Evolutionary conservation across 2,888 invertebrate species (phyloP), one percentile per base, ranked within the genome.

Genomic region (Crocallis elinguaria): DNA sequence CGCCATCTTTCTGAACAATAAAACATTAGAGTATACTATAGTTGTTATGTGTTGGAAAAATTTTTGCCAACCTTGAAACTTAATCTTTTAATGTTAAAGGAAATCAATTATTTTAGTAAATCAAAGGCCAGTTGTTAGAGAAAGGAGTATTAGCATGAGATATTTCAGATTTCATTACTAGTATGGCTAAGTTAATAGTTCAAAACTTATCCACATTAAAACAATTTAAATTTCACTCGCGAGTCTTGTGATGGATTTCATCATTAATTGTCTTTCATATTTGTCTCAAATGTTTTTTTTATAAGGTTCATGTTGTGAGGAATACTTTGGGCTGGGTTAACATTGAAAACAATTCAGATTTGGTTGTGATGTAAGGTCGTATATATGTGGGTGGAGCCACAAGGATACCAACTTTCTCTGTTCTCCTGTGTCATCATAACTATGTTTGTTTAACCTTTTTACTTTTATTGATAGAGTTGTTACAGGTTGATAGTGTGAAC

Each of bases 1-100:
- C 81, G 81, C 82, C 82, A 82, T 81, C 81, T 82, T 69, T 66
- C 69, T 55, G 52, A 49, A 48, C 45, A 58, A 56, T 66, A 56
- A 48, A 55, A 60, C 45, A 78, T 71, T 73, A 65, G 36, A 54
- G 59, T 27, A 29, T 3, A 12, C 38, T 39, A 57, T 48, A 63
- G 52, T 61, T 66, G 64, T 56, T 60, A 36, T 54, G 55, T 50
- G 46, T 39, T 45, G 27, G 36, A 52, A 65, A 67, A 66, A 64
- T 64, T 57, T 57, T 43, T 36, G 33, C 46, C 29, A 61, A 60
- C 69, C 69, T 71, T 73, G 71, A 65, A 66, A 61, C 51, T 44
- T 44, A 62, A 67, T 73, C 50, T 57, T 53, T 55, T 45, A 50
- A 21, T 53, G 48, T 60, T 43, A 44, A 30, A 59, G 44, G 41